Evolutionary conservation across 1,140 invertebrate species (phyloP), one percentile per base, ranked within the genome.

Genomic region (Leptinotarsa defecta): DNA sequence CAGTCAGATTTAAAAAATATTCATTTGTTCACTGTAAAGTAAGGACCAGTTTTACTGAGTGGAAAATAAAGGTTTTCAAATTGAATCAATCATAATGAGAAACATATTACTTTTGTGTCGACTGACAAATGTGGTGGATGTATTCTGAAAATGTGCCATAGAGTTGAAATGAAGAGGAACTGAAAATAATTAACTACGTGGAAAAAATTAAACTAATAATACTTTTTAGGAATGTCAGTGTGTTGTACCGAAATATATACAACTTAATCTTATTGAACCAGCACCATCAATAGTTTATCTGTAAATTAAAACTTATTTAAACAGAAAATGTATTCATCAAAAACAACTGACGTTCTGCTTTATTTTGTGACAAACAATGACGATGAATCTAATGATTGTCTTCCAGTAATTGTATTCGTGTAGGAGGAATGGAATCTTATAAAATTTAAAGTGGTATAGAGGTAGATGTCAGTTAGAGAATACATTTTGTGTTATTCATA

Each of bases 161-260:
- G 48, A 22, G 17, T 62, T 3, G n/a, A 57, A 3, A 57, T 57
- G n/a, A 57, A 63, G 68, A 80, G 78, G 79, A 80, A 80, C 79
- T 80, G 48, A 79, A 75, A 77, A 79, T 64, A 73, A 61, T 61
- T 5, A 68, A 64, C 20, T 68, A 73, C 49, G 20, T 49, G 62
- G 57, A 75, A 76, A 74, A 74, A 68, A 52, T 48, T 68, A 73
- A 76, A 81, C 76, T 83, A 84, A 82, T 84, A 84, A 84, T 84
- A 84, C 83, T 83, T 83, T 68, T 68, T 82, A 83, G 83, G 83
- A 84, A 84, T 83, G 83, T 84, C 82, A 82, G 74, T 81, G 76
- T 78, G 77, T 78, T 76, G 74, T 67, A 68, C 22, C 73, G 13
- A 76, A 67, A 72, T 82, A 84, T 81, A 62, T 83, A 84, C 79